Conservation (phyloP, 1,140 invertebrate genomes). For the Pogonomyrmex barbatus region DNA sequence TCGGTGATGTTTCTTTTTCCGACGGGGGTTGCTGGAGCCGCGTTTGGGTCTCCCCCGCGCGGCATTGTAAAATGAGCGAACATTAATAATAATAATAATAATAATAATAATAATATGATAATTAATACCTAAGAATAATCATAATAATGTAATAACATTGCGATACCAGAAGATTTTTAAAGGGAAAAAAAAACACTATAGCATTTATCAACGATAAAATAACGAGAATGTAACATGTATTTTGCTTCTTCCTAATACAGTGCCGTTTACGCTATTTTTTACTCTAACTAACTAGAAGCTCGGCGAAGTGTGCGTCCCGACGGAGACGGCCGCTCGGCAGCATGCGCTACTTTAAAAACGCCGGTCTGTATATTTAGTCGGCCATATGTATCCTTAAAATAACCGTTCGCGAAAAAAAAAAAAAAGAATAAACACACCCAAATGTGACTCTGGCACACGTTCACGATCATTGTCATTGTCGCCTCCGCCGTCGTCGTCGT, state of each 20-base stretch:
- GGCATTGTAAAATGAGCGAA: constrained; percentile 65
- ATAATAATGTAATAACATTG: constrained; percentile 72
- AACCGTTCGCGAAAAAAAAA: constrained; percentile 15
- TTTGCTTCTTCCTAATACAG: constrained; percentile 87
- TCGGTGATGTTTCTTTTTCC: constrained; percentile 45
- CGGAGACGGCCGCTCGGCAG: constrained; percentile 72
- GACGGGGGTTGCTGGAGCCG: constrained; percentile 36
- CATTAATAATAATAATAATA: constrained; percentile 74
- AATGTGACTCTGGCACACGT: constrained; percentile 59
- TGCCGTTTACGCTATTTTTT: constrained; percentile 87
- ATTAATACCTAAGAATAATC: constrained; percentile 73
- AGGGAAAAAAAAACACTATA: constrained; percentile 77
- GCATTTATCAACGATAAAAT: constrained; percentile 85
- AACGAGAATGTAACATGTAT: constrained; percentile 86
- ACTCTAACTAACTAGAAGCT: constrained; percentile 84
- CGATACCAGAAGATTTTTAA: constrained; percentile 75
- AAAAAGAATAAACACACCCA: background rate
- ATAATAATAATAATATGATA: constrained; percentile 67
- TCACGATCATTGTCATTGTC: background rate
- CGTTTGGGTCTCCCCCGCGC: constrained; percentile 61
- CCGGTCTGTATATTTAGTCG: constrained; percentile 68
- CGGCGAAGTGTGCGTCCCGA: constrained; percentile 63
- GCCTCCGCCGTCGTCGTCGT: background rate
- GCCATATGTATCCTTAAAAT: constrained; percentile 73
- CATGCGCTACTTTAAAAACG: constrained; percentile 76